Conservation (phyloP, 1,140 invertebrate species). For the Calephelis nemesis region DNA sequence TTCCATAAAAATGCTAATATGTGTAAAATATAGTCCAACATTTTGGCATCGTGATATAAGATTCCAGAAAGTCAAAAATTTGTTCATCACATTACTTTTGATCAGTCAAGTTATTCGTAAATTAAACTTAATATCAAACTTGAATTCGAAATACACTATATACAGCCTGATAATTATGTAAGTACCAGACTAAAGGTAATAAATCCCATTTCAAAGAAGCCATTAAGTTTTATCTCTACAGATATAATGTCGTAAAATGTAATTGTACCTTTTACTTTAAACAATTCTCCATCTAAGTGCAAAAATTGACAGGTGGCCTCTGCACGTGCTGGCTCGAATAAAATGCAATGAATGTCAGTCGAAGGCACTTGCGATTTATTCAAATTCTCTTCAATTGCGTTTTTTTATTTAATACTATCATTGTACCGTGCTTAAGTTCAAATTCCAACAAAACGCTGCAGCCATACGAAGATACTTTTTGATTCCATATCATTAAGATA, state of each 20-base stretch:
- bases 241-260: neutral
- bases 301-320: slow-evolving; percentile 70
- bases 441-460: slow-evolving; percentile 26
- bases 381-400: slow-evolving; percentile 31
- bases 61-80: no score
- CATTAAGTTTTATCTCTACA: no score
- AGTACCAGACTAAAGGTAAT: neutral
- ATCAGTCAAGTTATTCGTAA: no score
- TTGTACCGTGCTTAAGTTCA: slow-evolving; percentile 37
- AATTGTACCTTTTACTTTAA: neutral
- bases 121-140: neutral
- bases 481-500: slow-evolving; percentile 78
- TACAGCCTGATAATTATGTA: neutral
- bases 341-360: slow-evolving; percentile 77
- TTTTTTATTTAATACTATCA: slow-evolving; percentile 38
- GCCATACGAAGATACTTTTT: slow-evolving; percentile 64
- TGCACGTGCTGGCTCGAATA: slow-evolving; percentile 72
- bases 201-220: no score
- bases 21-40: no score
- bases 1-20: no score
- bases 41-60: no score
- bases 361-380: slow-evolving; percentile 44
- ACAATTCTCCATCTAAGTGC: slow-evolving; percentile 42
- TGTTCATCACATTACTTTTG: no score
- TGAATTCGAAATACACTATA: neutral